Conservation (phyloP, 1,140 invertebrate species). For the Eueides isabella region DNA sequence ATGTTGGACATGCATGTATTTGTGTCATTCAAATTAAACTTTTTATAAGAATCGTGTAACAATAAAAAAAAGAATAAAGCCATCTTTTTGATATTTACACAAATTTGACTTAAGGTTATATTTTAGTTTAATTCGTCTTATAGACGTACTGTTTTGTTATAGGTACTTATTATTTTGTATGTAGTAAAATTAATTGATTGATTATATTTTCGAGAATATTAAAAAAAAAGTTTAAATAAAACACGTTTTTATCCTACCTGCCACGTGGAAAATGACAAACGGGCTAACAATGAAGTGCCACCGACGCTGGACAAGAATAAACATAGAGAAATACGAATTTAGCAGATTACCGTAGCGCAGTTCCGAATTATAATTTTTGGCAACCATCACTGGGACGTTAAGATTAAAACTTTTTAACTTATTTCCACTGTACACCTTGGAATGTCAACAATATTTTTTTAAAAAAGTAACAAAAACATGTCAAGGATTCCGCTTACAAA, state of each 20-base stretch:
- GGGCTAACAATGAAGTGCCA: constrained; percentile 43
- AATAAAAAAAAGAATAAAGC: background rate
- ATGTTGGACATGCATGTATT: background rate
- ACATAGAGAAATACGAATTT: constrained; percentile 34
- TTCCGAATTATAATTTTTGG: constrained; percentile 53
- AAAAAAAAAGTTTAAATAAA: background rate
- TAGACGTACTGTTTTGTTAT: too few relatives aligned
- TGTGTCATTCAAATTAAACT: background rate
- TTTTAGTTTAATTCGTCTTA: too few relatives aligned
- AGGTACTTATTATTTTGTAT: too few relatives aligned
- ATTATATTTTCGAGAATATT: too few relatives aligned
- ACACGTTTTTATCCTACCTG: constrained; percentile 26
- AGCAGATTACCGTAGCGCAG: constrained; percentile 40
- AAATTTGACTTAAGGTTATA: too few relatives aligned
- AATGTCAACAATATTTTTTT: constrained; percentile 33
- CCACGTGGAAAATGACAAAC: constrained; percentile 41
- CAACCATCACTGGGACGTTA: constrained; percentile 54
- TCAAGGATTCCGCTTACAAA: constrained; percentile 21
- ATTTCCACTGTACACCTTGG: constrained; percentile 28
- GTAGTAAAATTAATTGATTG: too few relatives aligned
- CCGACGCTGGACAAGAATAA: constrained; percentile 34
- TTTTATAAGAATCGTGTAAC: background rate
- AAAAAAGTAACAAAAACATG: constrained; percentile 23
- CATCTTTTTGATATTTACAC: background rate
- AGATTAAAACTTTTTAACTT: constrained; percentile 35